Conservation (phyloP, 2,888 invertebrate genomes). For the Melitaea athalia region DNA sequence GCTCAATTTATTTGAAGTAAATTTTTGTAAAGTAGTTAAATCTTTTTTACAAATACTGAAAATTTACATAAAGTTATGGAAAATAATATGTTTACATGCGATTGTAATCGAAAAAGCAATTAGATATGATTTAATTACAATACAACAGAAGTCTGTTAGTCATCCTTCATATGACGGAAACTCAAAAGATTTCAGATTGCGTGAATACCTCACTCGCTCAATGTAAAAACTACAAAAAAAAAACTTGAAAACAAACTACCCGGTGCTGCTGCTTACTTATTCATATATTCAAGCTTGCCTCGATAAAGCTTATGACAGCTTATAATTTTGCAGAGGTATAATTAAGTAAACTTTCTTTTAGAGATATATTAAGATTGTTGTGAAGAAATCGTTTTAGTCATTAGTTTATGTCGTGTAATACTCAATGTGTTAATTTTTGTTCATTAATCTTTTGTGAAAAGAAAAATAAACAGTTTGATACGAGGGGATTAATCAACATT, state of each 20-base stretch:
- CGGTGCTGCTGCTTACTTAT: constrained; percentile 45
- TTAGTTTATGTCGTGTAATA: background rate
- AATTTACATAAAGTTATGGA: no score
- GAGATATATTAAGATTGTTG: background rate
- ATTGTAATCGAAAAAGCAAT: background rate
- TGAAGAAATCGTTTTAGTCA: constrained; percentile 1
- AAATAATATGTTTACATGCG: no score
- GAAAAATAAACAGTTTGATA: background rate
- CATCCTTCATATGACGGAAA: constrained; percentile 15
- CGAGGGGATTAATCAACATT: no score
- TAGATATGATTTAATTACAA: background rate
- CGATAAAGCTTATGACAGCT: constrained; percentile 54
- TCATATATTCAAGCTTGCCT: constrained; percentile 60
- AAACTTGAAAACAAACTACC: constrained; percentile 25
- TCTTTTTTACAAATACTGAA: no score
- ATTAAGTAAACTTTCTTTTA: constrained; percentile 13
- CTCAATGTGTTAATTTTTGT: background rate
- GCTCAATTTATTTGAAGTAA: no score
- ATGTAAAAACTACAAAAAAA: constrained; percentile 24
- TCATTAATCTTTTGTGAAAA: constrained; percentile 1
- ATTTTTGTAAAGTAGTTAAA: no score
- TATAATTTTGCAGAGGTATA: constrained; percentile 33
- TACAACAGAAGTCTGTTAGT: background rate
- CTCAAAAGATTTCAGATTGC: constrained; percentile 26
- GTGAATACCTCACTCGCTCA: constrained; percentile 25